Evolutionary conservation across 2,113 vertebrate species (phyloP).

Genomic region (Stegostoma tigrinum): DNA sequence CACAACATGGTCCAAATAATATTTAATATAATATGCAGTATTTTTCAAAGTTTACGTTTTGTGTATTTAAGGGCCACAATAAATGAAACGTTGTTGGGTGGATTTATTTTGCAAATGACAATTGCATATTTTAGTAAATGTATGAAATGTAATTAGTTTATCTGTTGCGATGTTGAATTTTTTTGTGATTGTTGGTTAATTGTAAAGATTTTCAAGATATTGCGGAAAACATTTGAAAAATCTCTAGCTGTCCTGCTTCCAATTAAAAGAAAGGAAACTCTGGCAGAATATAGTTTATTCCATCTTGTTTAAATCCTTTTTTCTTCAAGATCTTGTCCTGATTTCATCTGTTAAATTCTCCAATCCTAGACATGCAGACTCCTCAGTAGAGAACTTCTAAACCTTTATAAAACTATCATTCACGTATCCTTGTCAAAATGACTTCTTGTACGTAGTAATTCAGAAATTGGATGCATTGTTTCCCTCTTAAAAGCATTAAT

Average conservation of each 20-base stretch:
- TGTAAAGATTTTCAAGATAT: neutral
- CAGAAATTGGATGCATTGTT: neutral
- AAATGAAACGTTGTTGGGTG: neutral
- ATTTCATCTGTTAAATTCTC: neutral
- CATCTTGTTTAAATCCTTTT: neutral
- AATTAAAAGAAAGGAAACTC: neutral
- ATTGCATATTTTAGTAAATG: neutral
- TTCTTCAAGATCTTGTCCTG: neutral
- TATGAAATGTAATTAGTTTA: neutral
- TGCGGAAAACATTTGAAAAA: neutral
- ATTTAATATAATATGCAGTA: slow-evolving; percentile 19
- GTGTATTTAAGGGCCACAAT: neutral
- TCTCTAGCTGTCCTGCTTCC: neutral
- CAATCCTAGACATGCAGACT: neutral
- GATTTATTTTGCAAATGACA: neutral
- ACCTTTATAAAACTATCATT: neutral
- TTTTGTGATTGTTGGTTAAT: neutral
- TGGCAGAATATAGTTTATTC: neutral
- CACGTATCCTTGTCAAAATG: neutral
- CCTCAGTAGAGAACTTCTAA: neutral
- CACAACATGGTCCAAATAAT: slow-evolving; percentile 13
- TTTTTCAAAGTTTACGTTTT: slow-evolving; percentile 10
- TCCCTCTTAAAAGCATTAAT: neutral
- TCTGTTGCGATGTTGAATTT: neutral
- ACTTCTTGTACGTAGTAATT: neutral